These are phyloP conservation scores for Clarias gariepinus DNA, from an alignment of 2,113 vertebrate species.

Conservation along the genomic window DNA sequence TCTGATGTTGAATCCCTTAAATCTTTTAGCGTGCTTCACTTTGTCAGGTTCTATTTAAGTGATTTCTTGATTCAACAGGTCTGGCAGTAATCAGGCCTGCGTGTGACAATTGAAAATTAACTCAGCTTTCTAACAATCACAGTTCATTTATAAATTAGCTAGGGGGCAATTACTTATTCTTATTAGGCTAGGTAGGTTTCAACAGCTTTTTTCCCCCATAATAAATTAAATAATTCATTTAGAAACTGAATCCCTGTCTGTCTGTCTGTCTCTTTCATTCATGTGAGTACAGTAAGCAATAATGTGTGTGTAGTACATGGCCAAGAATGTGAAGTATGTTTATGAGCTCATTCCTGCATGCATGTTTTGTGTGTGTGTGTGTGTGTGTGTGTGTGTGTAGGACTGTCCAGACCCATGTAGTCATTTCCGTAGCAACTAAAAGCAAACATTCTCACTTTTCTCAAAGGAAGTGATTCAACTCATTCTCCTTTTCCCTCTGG, in stretches of 20 bases:
- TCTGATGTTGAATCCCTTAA: no score
- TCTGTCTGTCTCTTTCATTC: constrained; percentile 31
- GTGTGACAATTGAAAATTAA: no score
- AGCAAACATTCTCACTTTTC: constrained; percentile 71
- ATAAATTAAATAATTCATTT: no score
- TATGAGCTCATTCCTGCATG: constrained; percentile 18
- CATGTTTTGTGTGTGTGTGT: constrained; percentile 56
- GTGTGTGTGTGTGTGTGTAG: constrained; percentile 56
- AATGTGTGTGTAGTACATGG: neutral
- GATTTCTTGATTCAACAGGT: no score
- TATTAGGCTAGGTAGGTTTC: no score
- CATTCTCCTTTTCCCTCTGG: neutral
- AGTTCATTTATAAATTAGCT: no score
- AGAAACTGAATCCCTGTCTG: neutral
- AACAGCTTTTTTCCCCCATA: no score
- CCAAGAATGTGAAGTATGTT: constrained; percentile 48
- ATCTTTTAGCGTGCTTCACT: no score
- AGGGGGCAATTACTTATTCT: no score
- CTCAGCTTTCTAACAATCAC: no score
- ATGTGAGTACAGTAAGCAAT: neutral
- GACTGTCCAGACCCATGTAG: constrained; percentile 60
- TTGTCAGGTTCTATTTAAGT: no score
- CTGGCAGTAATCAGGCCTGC: no score
- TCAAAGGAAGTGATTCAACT: constrained; percentile 71
- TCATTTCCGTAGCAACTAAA: constrained; percentile 74